Evolutionary conservation across 2,113 vertebrate species (phyloP), one percentile per base, ranked within the genome.

Genomic region (Mola mola): DNA sequence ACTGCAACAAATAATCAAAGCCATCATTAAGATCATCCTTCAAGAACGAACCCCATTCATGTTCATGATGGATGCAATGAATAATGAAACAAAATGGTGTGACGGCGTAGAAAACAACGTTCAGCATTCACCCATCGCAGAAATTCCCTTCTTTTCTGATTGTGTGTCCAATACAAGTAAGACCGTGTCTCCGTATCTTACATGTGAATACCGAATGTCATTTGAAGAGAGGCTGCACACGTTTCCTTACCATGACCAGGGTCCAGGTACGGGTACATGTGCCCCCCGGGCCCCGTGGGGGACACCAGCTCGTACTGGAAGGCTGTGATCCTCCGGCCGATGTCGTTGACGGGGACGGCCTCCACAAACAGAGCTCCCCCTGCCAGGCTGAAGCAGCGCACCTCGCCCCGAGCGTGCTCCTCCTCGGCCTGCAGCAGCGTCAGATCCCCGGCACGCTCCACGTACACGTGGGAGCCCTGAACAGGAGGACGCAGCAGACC

Each of bases 361-460:
- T 99, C 95, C 53, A 99, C 85, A 28, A 97, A 98, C 19, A 99
- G 92, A n/a, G 91, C 93, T 0, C 95, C 94, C 73, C 94, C 91
- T 21, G 92, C 89, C 13, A 95, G 90, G 68, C 80, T 58, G 9
- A 97, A 96, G 79, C 96, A 98, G 46, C 81, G 92, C 8, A 94
- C 92, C 15, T 65, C 82, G 29, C 89, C 77, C 0, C 73, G 87
- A 17, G 85, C 81, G 31, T 85, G 90, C 5, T 93, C 92, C 25
- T 87, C 72, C 6, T 97, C 95, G 20, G 63, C 82, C 15, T 97
- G 89, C 90, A 99, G 90, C 68, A 96, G 88, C 49, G 85, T 92
- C 85, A 98, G 91, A 67, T 93, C 93, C 72, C 96, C 95, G 57
- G 91, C 92, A 72, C 89, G 93, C 89, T 97, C 95, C 92, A 98